phyloP scores from a whole-genome alignment of 37 sponge, comb jelly and placozoan genomes.

The Lycopodina hypogea region DNA sequence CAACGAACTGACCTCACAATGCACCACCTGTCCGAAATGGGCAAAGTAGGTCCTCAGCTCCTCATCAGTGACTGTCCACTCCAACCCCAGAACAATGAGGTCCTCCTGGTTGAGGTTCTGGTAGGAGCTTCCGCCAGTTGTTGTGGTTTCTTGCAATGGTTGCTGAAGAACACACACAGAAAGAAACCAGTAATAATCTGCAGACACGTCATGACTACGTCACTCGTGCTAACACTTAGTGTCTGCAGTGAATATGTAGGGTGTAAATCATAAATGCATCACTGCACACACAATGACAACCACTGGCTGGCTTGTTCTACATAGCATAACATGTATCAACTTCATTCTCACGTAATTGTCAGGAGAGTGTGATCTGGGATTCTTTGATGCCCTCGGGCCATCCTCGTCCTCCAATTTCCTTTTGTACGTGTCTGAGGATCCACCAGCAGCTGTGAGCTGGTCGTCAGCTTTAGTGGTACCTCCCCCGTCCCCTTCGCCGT shows the following conservation, averaged over 20 bases:
- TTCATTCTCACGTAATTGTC: conserved; percentile 10
- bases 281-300: no score
- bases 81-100: conserved; percentile 74
- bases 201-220: no score
- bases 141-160: no score
- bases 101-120: conserved; percentile 38
- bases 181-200: no score
- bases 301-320: no score
- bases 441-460: background rate
- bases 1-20: conserved; percentile 44
- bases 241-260: no score
- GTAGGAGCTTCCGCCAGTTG: background rate
- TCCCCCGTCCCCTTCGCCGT: background rate
- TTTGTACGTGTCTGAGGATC: conserved; percentile 40
- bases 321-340: background rate
- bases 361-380: conserved; percentile 55
- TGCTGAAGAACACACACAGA: no score
- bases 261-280: no score
- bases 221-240: no score
- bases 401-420: conserved; percentile 62
- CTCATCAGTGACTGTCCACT: conserved; percentile 54
- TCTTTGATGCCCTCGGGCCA: conserved; percentile 62
- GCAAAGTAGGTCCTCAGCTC: conserved; percentile 71
- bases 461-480: background rate
- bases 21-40: conserved; percentile 78